phyloP scores from a whole-genome alignment of 2,113 vertebrate species.

The Mastomys coucha region DNA sequence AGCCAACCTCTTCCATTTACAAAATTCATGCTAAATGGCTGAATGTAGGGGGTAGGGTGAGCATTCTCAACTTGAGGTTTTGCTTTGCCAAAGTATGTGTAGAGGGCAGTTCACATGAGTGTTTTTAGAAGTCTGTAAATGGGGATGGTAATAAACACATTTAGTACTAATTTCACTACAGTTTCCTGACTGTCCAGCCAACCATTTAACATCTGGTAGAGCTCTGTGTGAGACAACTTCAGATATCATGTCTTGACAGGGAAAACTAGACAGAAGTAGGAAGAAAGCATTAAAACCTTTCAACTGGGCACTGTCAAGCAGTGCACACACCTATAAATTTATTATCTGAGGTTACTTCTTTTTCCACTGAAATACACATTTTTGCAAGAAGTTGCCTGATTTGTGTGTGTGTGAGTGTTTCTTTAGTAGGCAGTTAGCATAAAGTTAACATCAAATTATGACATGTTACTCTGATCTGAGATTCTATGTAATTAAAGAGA shows the following conservation, averaged over 20 bases:
- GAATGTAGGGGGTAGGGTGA: background rate
- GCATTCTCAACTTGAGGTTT: background rate
- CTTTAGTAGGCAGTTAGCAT: background rate
- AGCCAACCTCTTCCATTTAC: background rate
- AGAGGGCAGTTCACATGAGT: background rate
- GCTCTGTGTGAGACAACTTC: background rate
- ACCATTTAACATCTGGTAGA: slow-evolving; percentile 69
- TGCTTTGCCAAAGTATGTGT: background rate
- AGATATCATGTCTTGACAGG: background rate
- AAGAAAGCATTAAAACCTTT: slow-evolving; percentile 19
- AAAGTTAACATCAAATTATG: slow-evolving; percentile 18
- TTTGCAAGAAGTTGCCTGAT: background rate
- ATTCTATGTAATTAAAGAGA: background rate
- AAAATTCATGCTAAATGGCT: background rate
- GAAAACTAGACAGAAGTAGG: background rate
- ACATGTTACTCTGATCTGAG: background rate
- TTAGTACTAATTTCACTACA: slow-evolving; percentile 52
- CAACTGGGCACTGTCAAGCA: background rate
- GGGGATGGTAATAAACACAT: slow-evolving; percentile 28
- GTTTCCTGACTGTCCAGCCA: background rate
- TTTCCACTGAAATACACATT: background rate
- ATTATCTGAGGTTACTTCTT: background rate
- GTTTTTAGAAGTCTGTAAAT: slow-evolving; percentile 38
- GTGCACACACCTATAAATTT: background rate
- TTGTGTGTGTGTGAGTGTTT: background rate